Evolutionary conservation across 2,797 vertebrate species (phyloP).

Genomic region (Schizothorax lantsangensis): DNA sequence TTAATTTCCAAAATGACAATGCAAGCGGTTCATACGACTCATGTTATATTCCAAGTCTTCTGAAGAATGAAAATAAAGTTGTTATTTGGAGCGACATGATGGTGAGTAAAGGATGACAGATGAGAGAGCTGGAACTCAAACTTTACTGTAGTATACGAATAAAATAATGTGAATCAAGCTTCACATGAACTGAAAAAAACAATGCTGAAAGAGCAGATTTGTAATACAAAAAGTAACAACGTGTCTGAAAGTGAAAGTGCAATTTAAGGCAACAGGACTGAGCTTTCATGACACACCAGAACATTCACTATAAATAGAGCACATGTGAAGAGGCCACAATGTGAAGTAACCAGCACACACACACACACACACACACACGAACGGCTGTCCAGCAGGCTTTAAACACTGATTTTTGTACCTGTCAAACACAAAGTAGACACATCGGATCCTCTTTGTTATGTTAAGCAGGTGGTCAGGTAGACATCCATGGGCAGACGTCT

Average conservation of each 20-base stretch:
- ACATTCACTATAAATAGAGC: slow-evolving; percentile 61
- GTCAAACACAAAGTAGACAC: slow-evolving; percentile 33
- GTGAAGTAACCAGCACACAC: slow-evolving; percentile 39
- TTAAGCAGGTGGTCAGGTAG: slow-evolving; percentile 20
- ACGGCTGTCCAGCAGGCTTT: neutral
- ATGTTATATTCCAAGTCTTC: neutral
- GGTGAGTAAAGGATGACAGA: neutral
- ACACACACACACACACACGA: slow-evolving; percentile 37
- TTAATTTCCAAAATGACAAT: neutral
- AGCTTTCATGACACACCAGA: slow-evolving; percentile 32
- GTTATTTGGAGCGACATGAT: neutral
- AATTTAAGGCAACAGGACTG: slow-evolving; percentile 4
- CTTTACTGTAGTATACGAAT: neutral
- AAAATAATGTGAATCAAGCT: slow-evolving; percentile 10
- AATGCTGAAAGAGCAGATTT: slow-evolving; percentile 16
- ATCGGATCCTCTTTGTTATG: neutral
- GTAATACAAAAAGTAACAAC: neutral
- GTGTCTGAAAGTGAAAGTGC: neutral
- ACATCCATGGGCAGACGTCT: slow-evolving; percentile 38
- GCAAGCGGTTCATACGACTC: neutral
- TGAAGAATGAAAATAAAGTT: neutral
- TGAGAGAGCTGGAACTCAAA: neutral
- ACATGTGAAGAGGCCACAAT: slow-evolving; percentile 36
- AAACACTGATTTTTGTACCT: slow-evolving; percentile 32
- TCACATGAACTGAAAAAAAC: neutral